Evolutionary conservation across 2,888 invertebrate species (phyloP).

Genomic region (Gymnosoma rotundatum): DNA sequence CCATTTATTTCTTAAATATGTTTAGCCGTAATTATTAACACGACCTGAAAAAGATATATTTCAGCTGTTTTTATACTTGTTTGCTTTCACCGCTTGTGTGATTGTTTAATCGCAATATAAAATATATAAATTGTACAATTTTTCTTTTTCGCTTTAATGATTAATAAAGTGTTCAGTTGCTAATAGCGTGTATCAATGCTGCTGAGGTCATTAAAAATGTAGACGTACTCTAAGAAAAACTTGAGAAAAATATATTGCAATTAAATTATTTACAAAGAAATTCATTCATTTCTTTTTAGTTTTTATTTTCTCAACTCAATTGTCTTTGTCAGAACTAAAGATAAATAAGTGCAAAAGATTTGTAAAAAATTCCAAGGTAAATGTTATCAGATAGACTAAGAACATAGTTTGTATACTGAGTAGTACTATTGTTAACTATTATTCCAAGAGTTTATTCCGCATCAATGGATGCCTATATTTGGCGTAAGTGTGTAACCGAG

Average conservation of each 20-base stretch:
- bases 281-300: background rate
- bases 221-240: background rate
- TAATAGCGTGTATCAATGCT: slow-evolving; percentile 18
- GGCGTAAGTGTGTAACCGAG: background rate
- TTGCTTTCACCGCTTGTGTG: background rate
- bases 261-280: slow-evolving; percentile 3
- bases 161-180: slow-evolving; percentile 18
- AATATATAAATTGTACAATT: background rate
- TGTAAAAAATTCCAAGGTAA: background rate
- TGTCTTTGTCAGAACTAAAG: background rate
- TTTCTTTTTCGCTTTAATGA: slow-evolving; percentile 11
- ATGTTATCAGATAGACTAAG: background rate
- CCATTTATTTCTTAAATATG: no score
- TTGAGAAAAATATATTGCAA: background rate
- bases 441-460: background rate
- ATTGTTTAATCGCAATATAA: background rate
- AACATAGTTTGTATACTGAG: background rate
- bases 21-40: no score
- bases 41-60: background rate
- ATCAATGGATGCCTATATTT: background rate
- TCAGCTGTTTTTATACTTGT: background rate
- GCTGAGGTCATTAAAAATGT: no score
- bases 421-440: background rate
- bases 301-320: background rate
- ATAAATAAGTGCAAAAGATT: background rate